Percentiles rank a stretch among this genome's conserved stretches.
Conservation (phyloP, 2,888 invertebrate species). For the Trichacis sp. region DNA sequence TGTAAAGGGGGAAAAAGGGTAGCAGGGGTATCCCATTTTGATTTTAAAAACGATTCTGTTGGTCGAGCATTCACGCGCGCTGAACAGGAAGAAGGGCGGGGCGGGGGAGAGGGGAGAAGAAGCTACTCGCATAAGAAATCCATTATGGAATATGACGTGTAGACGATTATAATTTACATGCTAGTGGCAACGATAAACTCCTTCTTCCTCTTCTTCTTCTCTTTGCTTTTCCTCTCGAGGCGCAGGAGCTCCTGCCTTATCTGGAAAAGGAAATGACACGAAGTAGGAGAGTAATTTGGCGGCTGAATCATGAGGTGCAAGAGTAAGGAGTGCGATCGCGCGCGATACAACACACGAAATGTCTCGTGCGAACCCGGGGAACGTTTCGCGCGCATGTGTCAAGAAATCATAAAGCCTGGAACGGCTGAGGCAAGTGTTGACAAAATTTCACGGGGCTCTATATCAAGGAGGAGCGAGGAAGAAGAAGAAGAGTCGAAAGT, state of each 20-base stretch:
- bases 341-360: neutral
- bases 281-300: slow-evolving; percentile 29
- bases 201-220: neutral
- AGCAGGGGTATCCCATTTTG: slow-evolving; percentile 9
- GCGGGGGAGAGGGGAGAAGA: slow-evolving; percentile 16
- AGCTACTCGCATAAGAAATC: slow-evolving; percentile 18
- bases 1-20: slow-evolving; percentile 17
- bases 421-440: slow-evolving; percentile 35
- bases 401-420: slow-evolving; percentile 41
- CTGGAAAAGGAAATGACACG: slow-evolving; percentile 34
- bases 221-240: slow-evolving; percentile 7
- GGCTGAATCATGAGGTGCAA: slow-evolving; percentile 8
- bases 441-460: slow-evolving; percentile 31
- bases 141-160: slow-evolving; percentile 25
- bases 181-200: slow-evolving; percentile 30
- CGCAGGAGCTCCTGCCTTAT: slow-evolving; percentile 43
- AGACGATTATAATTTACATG: slow-evolving; percentile 31
- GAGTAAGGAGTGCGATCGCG: neutral
- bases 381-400: slow-evolving; percentile 13
- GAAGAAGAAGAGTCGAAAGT: slow-evolving; percentile 6
- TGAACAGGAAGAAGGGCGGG: no score
- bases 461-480: neutral
- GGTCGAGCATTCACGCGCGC: no score
- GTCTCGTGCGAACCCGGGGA: neutral
- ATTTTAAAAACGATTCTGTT: slow-evolving; percentile 19